Evolutionary conservation across 2,797 vertebrate genomes (phyloP).

Genomic region (Chaunax sp.): DNA sequence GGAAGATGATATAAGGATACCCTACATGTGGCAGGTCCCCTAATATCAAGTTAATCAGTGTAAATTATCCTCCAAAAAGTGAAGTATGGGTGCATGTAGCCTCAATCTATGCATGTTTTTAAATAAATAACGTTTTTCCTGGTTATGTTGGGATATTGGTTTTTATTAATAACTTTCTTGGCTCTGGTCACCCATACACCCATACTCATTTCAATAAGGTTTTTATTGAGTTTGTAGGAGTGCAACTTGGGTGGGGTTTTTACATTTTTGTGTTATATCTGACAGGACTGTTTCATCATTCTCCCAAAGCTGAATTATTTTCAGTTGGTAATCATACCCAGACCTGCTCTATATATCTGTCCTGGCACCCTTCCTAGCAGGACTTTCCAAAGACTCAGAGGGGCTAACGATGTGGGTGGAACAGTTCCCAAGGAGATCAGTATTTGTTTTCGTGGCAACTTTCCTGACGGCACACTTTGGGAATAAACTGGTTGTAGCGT

Average conservation of each 20-base stretch:
- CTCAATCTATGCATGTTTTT: too few relatives aligned
- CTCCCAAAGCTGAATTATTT: slow-evolving; percentile 39
- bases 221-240: slow-evolving; percentile 19
- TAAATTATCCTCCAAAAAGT: slow-evolving; percentile 11
- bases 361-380: slow-evolving; percentile 18
- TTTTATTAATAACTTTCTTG: too few relatives aligned
- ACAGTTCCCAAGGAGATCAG: slow-evolving; percentile 58
- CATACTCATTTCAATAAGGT: slow-evolving; percentile 17
- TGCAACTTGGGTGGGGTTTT: slow-evolving; percentile 12
- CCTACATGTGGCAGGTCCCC: background rate
- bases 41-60: slow-evolving; percentile 39
- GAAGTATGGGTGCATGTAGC: too few relatives aligned
- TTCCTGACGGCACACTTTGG: slow-evolving; percentile 28
- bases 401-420: slow-evolving; percentile 40
- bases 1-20: background rate
- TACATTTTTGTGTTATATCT: slow-evolving; percentile 22
- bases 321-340: slow-evolving; percentile 48
- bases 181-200: too few relatives aligned
- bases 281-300: slow-evolving; percentile 42
- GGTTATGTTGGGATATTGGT: background rate
- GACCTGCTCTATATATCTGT: slow-evolving; percentile 27
- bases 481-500: slow-evolving; percentile 24
- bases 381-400: slow-evolving; percentile 29
- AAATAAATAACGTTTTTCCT: background rate
- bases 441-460: slow-evolving; percentile 57